Evolutionary conservation across 2,888 invertebrate genomes (phyloP).

Genomic region (Cheilosia impressa): DNA sequence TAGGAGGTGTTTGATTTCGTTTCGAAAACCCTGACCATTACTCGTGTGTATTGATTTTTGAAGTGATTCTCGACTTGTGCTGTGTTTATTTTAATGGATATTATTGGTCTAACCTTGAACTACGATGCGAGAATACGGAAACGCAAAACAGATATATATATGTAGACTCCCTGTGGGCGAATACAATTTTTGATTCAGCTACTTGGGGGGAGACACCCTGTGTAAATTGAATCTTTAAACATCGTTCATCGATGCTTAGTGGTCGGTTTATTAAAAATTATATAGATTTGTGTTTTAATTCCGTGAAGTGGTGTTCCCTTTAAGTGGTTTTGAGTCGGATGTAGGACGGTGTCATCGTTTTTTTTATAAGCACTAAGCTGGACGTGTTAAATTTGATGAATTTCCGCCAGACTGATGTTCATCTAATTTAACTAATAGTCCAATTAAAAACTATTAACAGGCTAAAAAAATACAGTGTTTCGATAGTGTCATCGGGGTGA

Average conservation of each 20-base stretch:
- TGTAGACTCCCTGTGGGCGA: not conserved
- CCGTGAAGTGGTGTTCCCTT: constrained; percentile 2
- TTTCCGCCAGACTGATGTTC: not conserved
- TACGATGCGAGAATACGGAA: constrained; percentile 58
- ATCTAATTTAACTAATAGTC: constrained; percentile 48
- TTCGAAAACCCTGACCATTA: constrained; percentile 52
- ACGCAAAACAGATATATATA: constrained; percentile 20
- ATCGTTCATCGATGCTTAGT: not conserved
- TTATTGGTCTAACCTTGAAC: constrained; percentile 69
- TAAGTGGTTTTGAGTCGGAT: constrained; percentile 14
- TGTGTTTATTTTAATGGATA: constrained; percentile 59
- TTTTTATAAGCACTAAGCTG: constrained; percentile 15
- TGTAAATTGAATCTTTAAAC: constrained; percentile 20
- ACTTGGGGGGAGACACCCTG: not conserved
- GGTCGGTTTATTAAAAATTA: not conserved
- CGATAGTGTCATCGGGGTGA: constrained; percentile 5
- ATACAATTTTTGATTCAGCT: not conserved
- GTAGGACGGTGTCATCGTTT: constrained; percentile 11
- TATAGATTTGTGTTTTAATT: not conserved
- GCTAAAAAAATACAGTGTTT: not conserved
- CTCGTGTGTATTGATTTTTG: constrained; percentile 47
- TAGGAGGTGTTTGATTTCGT: constrained; percentile 8
- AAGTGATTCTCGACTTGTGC: constrained; percentile 29
- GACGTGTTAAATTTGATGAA: constrained; percentile 7
- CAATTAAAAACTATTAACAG: constrained; percentile 31